These are phyloP conservation scores for Bucco capensis DNA, from an alignment of 2,113 vertebrate species.

Conservation along the genomic window DNA sequence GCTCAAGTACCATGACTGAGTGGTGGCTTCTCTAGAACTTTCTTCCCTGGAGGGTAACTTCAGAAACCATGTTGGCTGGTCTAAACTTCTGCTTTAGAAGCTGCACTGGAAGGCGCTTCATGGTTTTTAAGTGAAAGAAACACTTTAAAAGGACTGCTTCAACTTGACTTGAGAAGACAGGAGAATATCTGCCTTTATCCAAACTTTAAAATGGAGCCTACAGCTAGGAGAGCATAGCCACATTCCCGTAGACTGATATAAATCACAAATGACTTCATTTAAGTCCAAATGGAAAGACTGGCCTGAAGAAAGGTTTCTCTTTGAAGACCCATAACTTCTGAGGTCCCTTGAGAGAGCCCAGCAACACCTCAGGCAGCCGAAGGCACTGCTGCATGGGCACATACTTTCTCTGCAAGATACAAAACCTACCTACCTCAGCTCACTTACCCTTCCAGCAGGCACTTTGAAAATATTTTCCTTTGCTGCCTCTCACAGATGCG, in stretches of 20 bases:
- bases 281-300: neutral
- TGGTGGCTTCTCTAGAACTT: neutral
- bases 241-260: neutral
- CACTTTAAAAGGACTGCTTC: neutral
- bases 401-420: neutral
- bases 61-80: neutral
- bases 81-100: slow-evolving; percentile 17
- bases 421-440: neutral
- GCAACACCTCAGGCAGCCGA: neutral
- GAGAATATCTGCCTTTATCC: neutral
- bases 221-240: neutral
- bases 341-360: neutral
- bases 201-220: neutral
- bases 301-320: neutral
- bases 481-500: rapidly evolving
- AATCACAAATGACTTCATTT: neutral
- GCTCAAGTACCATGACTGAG: neutral
- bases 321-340: neutral
- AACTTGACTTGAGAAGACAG: neutral
- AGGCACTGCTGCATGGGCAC: neutral
- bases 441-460: neutral
- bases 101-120: neutral
- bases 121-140: slow-evolving; percentile 3
- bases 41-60: neutral
- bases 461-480: neutral